Conservation (phyloP, 2,888 invertebrate species). For the Thymelicus lineola region DNA sequence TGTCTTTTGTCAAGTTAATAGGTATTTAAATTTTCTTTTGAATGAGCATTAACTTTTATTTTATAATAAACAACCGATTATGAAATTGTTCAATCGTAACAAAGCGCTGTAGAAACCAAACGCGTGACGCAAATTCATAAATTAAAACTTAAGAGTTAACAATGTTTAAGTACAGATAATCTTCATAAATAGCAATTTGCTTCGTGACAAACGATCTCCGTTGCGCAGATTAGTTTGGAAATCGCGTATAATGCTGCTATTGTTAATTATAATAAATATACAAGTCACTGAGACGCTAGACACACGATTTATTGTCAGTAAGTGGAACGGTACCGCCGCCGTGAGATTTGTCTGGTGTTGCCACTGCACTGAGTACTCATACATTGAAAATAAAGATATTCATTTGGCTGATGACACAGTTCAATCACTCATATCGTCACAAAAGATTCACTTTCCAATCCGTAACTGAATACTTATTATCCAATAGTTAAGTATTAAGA, state of each 20-base stretch:
- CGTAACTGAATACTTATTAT: slow-evolving; percentile 5
- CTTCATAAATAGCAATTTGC: slow-evolving; percentile 81
- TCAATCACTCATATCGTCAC: slow-evolving; percentile 41
- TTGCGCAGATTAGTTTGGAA: slow-evolving; percentile 78
- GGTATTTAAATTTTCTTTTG: background rate
- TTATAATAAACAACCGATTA: too few species aligned
- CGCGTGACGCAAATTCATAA: slow-evolving; percentile 23
- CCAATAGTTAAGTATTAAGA: background rate
- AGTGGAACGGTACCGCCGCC: slow-evolving; percentile 69
- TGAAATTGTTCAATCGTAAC: background rate
- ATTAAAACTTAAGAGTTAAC: slow-evolving; percentile 54
- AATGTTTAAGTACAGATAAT: slow-evolving; percentile 67
- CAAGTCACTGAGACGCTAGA: slow-evolving; percentile 80
- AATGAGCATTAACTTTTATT: background rate
- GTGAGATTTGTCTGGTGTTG: slow-evolving; percentile 69
- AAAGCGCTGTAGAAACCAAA: slow-evolving; percentile 42
- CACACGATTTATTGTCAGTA: slow-evolving; percentile 81
- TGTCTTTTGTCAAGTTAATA: too few species aligned
- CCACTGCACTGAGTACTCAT: slow-evolving; percentile 59
- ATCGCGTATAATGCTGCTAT: slow-evolving; percentile 80
- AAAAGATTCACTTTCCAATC: slow-evolving; percentile 45
- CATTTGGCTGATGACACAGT: slow-evolving; percentile 49
- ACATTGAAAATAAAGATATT: slow-evolving; percentile 65
- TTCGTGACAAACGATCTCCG: slow-evolving; percentile 79
- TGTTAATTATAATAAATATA: slow-evolving; percentile 73